Evolutionary conservation across 2,888 invertebrate genomes (phyloP).

Genomic region (Pemphredon lugubris): DNA sequence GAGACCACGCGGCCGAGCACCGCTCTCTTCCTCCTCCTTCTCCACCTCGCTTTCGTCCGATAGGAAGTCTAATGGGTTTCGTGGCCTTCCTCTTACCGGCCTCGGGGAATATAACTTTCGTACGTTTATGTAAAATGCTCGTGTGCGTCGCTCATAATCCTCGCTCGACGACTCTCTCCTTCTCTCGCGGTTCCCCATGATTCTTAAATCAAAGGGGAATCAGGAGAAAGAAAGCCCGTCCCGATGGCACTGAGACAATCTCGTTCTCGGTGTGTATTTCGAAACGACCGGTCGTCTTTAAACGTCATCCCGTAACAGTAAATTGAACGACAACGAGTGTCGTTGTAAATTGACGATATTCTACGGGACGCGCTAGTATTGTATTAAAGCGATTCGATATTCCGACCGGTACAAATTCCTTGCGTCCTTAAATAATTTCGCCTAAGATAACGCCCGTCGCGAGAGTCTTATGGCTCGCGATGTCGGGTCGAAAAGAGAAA

Average conservation of each 20-base stretch:
- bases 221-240: neutral
- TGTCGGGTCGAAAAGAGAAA: neutral
- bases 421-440: neutral
- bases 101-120: constrained; percentile 48
- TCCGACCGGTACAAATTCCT: neutral
- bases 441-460: neutral
- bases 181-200: neutral
- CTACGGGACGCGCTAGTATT: neutral
- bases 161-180: constrained; percentile 23
- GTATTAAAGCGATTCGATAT: neutral
- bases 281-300: neutral
- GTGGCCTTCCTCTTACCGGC: constrained; percentile 26
- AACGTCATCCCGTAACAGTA: neutral
- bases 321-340: neutral
- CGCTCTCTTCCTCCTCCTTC: constrained; percentile 41
- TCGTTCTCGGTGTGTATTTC: neutral
- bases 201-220: constrained; percentile 30
- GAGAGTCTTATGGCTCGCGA: neutral
- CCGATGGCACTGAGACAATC: neutral
- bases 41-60: no score
- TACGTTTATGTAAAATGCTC: constrained; percentile 57
- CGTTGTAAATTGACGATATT: neutral
- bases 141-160: constrained; percentile 48
- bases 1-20: constrained; percentile 59
- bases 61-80: constrained; percentile 72